Evolutionary conservation across 2,888 invertebrate species (phyloP), one percentile per base, ranked within the genome.

Genomic region (Xestia c-nigrum): DNA sequence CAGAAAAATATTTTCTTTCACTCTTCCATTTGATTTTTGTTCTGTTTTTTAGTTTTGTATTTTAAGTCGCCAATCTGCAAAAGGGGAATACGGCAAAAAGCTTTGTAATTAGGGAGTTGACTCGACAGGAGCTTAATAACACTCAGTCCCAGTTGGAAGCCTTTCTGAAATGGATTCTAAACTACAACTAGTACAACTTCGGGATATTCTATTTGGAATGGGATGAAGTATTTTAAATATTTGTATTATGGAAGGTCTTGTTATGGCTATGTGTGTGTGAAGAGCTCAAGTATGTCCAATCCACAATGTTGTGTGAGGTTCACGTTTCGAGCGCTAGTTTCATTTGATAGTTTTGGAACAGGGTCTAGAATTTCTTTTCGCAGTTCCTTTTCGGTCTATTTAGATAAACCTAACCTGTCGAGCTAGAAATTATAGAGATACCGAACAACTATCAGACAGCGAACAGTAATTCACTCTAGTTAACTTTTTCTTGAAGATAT

Each of bases 101-200:
- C 90, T 90, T 86, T 88, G 91, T 90, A 91, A 93, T 93, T 93
- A 92, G 90, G 83, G 84, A 88, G 85, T 88, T 85, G 87, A 89
- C 88, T 90, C 89, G 91, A 89, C 90, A 90, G 88, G 76, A 87
- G 90, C 90, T 90, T 92, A 90, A 92, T 91, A 89, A 89, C 87
- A 88, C 88, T 89, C 89, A 81, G 89, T 87, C 88, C 88, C 84
- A 80, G 87, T 88, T 87, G 81, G 83, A 89, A 87, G 87, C 88
- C 82, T 86, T 84, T 84, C 80, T 85, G 83, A 84, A 89, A 88
- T 85, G 81, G 79, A 89, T 86, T 88, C 87, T 85, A 85, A 85
- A 84, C 83, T 85, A 72, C 72, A 65, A 80, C 80, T 77, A 85
- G 70, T 74, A 86, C 69, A 80, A 80, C 74, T 82, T 74, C 67